Base-by-base conservation (phyloP, 2,797 vertebrate species). In the Halcyon chelicuti region DNA sequence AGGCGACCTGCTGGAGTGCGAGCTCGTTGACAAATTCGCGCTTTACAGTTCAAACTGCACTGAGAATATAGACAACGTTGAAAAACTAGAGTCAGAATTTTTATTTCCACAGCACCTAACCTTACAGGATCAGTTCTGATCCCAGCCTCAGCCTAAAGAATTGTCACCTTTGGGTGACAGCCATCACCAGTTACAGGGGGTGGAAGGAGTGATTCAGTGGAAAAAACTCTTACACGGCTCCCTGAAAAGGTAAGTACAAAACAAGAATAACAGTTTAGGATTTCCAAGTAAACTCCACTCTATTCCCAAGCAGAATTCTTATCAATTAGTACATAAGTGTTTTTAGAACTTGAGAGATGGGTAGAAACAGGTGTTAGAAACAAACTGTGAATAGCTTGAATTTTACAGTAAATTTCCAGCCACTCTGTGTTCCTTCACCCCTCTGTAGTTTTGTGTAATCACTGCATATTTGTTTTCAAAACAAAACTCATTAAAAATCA, bases 1-100 rank as follows among this genome's bases (percentile, higher is more conserved):
- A 85, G 49, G 21, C 1, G 0, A 68, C 9, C 2, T 15, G 12
- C 42, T 14, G 2, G 39, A 61, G 31, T 12, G 25, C 8, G 72
- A 46, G 12, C 33, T 66, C 42, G 33, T 57, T 54, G 5, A 8
- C 19, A 33, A 3, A 31, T 78, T 39, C 62, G 37, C 54, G n/a
- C 15, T 74, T 88, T 86, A 62, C 28, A 58, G 22, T 46, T 66
- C 44, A 55, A 62, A 54, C 17, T 2, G 1, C 14, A 6, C 33
- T 49, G 33, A 20, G 39, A 33, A 58, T 55, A 58, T 6, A 40
- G 21, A 31, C 26, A 78, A 26, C 39, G 33, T 54, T 49, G 62
- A 5, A 62, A 82, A 76, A 25, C 16, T 28, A 33, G 15, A 49
- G 52, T 9, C 21, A 23, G 16, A 58, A 37, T 35, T 73, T 71